Conservation (phyloP, 2,797 vertebrate genomes). For the Alectoris magna region DNA sequence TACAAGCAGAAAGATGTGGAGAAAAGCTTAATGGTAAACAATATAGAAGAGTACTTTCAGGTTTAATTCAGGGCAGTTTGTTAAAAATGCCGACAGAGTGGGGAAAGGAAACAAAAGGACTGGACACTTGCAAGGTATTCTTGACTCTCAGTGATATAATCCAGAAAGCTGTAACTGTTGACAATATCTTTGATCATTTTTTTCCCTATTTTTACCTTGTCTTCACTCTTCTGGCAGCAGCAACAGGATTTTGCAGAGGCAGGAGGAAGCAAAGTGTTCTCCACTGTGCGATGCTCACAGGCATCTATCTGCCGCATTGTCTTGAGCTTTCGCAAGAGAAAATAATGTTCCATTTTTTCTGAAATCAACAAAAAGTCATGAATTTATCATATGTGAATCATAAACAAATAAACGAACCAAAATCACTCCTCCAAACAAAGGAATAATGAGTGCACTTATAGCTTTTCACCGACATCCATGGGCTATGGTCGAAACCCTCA, state of each 20-base stretch:
- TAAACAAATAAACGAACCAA: not conserved
- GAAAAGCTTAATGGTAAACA: not conserved
- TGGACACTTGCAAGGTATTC: not conserved
- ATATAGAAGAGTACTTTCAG: not conserved
- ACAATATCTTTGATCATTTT: accelerated
- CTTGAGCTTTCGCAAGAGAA: not conserved
- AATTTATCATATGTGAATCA: not conserved
- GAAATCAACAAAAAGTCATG: not conserved
- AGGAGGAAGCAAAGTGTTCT: not conserved
- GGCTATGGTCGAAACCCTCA: not conserved
- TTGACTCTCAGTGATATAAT: not conserved
- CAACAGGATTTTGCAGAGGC: not conserved
- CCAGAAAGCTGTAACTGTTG: not conserved
- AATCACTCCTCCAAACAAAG: not conserved
- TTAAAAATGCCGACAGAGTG: not conserved
- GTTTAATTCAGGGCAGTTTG: not conserved
- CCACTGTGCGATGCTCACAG: not conserved
- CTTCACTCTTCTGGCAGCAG: not conserved
- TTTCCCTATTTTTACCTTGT: not conserved
- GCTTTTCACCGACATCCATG: not conserved
- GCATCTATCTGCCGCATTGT: not conserved
- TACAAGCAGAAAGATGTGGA: not conserved
- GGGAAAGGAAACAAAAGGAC: not conserved
- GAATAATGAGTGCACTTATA: accelerated
- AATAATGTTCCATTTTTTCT: not conserved